Percentiles rank a stretch among this genome's conserved stretches.
These are phyloP conservation scores for Hemibates koningsi DNA, from an alignment of 2,113 vertebrate genomes.

Conservation along the genomic window DNA sequence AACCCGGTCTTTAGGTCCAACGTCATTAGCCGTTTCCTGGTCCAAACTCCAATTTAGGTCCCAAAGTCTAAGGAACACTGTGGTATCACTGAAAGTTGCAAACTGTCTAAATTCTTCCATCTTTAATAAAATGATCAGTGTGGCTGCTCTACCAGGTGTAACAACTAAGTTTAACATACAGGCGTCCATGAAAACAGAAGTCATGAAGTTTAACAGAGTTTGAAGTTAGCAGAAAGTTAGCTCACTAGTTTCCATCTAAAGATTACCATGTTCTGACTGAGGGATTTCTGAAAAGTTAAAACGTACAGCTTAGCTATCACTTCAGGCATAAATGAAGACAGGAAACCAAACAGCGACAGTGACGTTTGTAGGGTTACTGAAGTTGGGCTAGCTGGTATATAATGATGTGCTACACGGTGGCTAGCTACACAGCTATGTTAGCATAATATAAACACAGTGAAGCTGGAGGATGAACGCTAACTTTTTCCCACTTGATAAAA, in stretches of 20 bases:
- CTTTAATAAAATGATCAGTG: neutral
- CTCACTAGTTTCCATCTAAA: too few relatives aligned
- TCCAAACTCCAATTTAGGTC: neutral
- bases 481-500: neutral
- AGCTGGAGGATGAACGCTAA: neutral
- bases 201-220: neutral
- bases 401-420: too few relatives aligned
- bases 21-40: neutral
- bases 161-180: neutral
- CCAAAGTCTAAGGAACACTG: neutral
- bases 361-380: too few relatives aligned
- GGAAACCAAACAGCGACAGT: too few relatives aligned
- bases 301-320: too few relatives aligned
- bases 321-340: too few relatives aligned
- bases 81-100: neutral
- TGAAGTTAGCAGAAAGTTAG: too few relatives aligned
- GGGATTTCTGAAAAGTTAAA: too few relatives aligned
- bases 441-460: neutral
- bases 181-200: neutral
- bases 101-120: neutral
- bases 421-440: too few relatives aligned
- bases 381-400: too few relatives aligned
- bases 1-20: neutral
- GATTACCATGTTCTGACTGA: too few relatives aligned
- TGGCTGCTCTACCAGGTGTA: neutral